Conservation (phyloP, 2,113 vertebrate genomes). For the Apteryx owenii region DNA sequence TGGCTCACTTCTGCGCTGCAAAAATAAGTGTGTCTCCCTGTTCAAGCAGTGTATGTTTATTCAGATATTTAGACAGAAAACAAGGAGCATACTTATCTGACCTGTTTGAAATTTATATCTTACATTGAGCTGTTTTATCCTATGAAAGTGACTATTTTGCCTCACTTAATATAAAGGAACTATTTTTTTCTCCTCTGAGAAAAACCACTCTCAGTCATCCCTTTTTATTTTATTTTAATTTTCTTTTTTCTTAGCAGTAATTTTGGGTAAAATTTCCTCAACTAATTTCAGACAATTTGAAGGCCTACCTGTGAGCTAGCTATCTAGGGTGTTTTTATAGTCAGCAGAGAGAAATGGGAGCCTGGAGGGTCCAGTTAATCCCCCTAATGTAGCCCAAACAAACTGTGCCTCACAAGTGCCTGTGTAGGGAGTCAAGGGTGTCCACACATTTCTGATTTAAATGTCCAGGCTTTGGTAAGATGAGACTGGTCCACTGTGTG, state of each 20-base stretch:
- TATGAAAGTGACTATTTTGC: not conserved
- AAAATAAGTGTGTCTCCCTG: not conserved
- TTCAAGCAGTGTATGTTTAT: not conserved
- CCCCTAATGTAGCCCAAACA: not conserved
- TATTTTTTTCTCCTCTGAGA: not conserved
- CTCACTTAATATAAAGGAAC: not conserved
- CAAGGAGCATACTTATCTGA: not conserved
- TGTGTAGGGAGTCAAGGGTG: fast-evolving
- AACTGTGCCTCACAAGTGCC: not conserved
- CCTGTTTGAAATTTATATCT: not conserved
- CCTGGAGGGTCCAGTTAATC: not conserved
- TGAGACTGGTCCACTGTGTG: not conserved
- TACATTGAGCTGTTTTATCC: not conserved
- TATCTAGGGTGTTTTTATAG: not conserved
- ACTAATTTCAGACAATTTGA: not conserved
- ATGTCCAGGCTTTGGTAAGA: not conserved
- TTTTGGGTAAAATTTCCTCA: not conserved
- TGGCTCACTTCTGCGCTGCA: not conserved
- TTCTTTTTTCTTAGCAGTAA: not conserved
- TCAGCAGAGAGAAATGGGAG: not conserved
- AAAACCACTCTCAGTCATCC: not conserved
- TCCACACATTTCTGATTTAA: not conserved
- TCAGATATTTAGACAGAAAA: not conserved
- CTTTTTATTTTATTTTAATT: not conserved
- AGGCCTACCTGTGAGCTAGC: not conserved